Evolutionary conservation across 2,888 invertebrate genomes (phyloP).

Genomic region (Invenusta paracnida): DNA sequence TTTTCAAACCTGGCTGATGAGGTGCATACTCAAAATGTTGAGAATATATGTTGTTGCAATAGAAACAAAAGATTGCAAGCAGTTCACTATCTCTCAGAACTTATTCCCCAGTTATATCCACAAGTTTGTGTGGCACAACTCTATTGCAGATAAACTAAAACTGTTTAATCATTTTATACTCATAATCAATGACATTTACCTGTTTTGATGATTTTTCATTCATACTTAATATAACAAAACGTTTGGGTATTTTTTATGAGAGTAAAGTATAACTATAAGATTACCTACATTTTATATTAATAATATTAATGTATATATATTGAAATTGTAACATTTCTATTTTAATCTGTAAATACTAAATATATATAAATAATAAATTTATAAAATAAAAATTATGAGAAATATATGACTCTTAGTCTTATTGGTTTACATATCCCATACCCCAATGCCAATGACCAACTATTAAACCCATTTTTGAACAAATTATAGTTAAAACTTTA

Average conservation of each 20-base stretch:
- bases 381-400: too few species aligned
- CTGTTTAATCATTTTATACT: neutral
- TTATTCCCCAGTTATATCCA: neutral
- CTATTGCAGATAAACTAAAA: neutral
- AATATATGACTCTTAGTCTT: too few species aligned
- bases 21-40: neutral
- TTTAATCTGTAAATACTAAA: neutral
- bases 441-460: too few species aligned
- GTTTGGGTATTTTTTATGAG: neutral
- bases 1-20: neutral
- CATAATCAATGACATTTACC: neutral
- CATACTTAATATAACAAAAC: neutral
- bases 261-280: neutral
- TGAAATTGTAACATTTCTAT: neutral
- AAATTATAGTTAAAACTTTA: too few species aligned
- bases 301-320: too few species aligned
- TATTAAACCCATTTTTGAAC: too few species aligned
- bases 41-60: neutral
- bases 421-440: too few species aligned
- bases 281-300: neutral
- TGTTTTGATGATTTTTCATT: neutral
- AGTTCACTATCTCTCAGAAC: neutral
- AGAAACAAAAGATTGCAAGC: neutral
- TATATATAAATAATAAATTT: too few species aligned
- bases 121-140: neutral